A percentile compares a stretch with the other conserved stretches of the same genome.
These are phyloP conservation scores for Cerceris rybyensis DNA, from an alignment of 2,888 invertebrate species.

Conservation along the genomic window DNA sequence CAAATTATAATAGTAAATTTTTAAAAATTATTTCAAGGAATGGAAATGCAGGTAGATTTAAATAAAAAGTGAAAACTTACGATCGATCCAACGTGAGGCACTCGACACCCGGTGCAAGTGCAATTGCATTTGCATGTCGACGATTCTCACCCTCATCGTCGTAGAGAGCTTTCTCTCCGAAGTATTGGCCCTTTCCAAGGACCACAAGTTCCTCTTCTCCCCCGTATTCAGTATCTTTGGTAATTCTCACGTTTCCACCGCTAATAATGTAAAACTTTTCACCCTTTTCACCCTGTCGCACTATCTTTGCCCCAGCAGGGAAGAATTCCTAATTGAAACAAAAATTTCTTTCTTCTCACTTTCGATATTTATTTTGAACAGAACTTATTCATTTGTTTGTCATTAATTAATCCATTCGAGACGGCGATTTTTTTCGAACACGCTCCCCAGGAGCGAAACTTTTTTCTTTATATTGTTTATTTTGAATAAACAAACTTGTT, in stretches of 20 bases:
- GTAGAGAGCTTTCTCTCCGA: slow-evolving; percentile 94
- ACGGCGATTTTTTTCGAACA: no score
- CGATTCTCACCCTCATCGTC: slow-evolving; percentile 86
- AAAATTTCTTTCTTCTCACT: neutral
- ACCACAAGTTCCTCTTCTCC: slow-evolving; percentile 87
- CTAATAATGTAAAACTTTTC: slow-evolving; percentile 96
- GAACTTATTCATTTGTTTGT: no score
- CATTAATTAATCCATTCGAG: no score
- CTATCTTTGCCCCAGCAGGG: slow-evolving; percentile 89
- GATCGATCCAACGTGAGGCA: slow-evolving; percentile 93
- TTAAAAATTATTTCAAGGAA: neutral
- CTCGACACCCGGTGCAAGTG: slow-evolving; percentile 91
- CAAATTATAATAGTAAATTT: neutral
- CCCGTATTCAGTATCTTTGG: slow-evolving; percentile 85
- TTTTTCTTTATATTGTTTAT: no score
- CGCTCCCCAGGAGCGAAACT: no score
- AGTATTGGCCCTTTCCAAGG: slow-evolving; percentile 91
- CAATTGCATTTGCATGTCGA: slow-evolving; percentile 95
- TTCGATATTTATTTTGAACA: neutral
- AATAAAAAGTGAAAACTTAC: slow-evolving; percentile 82
- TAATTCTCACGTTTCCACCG: slow-evolving; percentile 90
- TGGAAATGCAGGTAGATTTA: neutral
- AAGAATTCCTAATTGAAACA: slow-evolving; percentile 87
- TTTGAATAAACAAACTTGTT: no score
- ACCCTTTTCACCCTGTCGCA: slow-evolving; percentile 92